A percentile compares a stretch with the other conserved stretches of the same genome.
Conservation (phyloP, 2,797 vertebrate species). For the Anguilla obscura region DNA sequence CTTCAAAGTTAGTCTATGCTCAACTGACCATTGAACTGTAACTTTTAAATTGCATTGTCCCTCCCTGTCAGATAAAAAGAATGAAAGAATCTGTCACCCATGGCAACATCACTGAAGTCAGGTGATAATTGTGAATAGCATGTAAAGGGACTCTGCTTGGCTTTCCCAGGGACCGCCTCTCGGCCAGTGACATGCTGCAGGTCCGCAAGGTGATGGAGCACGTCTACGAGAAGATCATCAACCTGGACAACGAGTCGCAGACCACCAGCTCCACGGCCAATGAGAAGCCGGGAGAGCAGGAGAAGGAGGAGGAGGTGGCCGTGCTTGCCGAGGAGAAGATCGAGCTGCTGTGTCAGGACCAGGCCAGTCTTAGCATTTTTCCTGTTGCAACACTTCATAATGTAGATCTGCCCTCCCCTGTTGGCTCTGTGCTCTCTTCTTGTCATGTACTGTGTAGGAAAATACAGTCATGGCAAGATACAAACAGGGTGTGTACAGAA, state of each 20-base stretch:
- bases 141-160: neutral
- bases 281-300: constrained; percentile 94
- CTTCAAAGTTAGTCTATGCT: neutral
- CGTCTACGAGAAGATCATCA: constrained; percentile 98
- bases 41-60: neutral
- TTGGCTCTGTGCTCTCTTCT: too few species aligned
- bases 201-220: constrained; percentile 99
- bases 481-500: neutral
- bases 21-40: neutral
- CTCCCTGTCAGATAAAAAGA: neutral
- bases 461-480: neutral
- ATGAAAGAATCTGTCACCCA: neutral
- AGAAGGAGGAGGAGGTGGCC: constrained; percentile 97
- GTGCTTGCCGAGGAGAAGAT: constrained; percentile 97
- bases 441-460: neutral
- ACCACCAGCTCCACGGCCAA: constrained; percentile 96
- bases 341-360: constrained; percentile 97
- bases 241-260: constrained; percentile 97
- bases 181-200: constrained; percentile 98
- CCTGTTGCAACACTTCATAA: neutral
- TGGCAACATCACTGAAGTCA: neutral
- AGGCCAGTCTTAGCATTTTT: constrained; percentile 67
- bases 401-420: neutral
- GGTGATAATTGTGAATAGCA: neutral
- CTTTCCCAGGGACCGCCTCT: constrained; percentile 84